A percentile compares a stretch with the other conserved stretches of the same genome.
phyloP scores from a whole-genome alignment of 2,113 vertebrate species.

The Gyps fulvus region DNA sequence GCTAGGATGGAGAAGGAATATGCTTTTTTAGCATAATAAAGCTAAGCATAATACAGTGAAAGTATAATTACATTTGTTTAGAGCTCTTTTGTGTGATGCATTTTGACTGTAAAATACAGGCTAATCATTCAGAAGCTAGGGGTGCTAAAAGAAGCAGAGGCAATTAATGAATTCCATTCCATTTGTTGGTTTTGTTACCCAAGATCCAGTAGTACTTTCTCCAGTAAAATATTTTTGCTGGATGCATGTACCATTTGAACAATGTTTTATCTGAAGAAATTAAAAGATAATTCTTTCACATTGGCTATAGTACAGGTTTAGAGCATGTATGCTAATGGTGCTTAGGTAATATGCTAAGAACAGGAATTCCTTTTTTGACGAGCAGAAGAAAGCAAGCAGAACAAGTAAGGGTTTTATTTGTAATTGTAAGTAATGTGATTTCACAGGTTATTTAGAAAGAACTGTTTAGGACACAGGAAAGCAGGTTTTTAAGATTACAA shows the following conservation, averaged over 20 bases:
- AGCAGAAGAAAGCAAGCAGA: background rate
- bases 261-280: background rate
- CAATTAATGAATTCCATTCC: background rate
- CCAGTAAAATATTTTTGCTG: background rate
- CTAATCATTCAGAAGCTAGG: background rate
- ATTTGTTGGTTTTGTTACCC: background rate
- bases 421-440: background rate
- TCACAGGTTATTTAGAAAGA: background rate
- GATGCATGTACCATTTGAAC: background rate
- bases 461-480: background rate
- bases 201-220: background rate
- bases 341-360: background rate
- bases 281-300: background rate
- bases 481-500: background rate
- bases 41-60: fast-evolving
- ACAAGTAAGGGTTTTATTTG: background rate
- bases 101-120: background rate
- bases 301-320: background rate
- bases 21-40: background rate
- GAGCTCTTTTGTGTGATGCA: background rate
- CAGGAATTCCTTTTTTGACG: background rate
- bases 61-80: background rate
- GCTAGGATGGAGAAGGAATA: background rate
- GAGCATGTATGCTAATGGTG: background rate
- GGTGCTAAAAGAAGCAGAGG: background rate